These are phyloP conservation scores for Pyrrhia umbra DNA, from an alignment of 2,888 invertebrate genomes.

Conservation along the genomic window DNA sequence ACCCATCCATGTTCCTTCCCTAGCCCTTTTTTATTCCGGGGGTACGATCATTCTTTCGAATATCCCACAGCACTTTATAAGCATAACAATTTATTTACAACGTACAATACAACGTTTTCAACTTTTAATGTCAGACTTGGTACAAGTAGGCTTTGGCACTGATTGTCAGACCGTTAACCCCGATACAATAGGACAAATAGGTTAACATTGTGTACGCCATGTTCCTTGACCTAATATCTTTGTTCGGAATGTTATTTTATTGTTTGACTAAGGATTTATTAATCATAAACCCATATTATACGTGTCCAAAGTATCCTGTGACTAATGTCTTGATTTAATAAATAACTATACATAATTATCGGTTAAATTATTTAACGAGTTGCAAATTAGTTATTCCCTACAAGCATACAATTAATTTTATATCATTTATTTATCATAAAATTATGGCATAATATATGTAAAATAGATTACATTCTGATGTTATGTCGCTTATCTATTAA, in stretches of 20 bases:
- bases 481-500: too few species aligned
- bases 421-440: not conserved
- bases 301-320: not conserved
- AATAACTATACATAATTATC: not conserved
- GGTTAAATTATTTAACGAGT: not conserved
- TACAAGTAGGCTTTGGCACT: slow-evolving; percentile 31
- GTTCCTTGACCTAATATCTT: slow-evolving; percentile 32
- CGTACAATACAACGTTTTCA: slow-evolving; percentile 4
- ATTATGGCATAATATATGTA: too few species aligned
- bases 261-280: slow-evolving; percentile 20
- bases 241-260: slow-evolving; percentile 7
- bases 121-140: slow-evolving; percentile 4
- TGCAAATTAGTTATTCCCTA: too few species aligned
- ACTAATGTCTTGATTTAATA: too few species aligned
- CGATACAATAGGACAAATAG: slow-evolving; percentile 25
- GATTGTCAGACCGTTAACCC: slow-evolving; percentile 39
- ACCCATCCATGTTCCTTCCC: too few species aligned
- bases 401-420: not conserved
- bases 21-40: too few species aligned
- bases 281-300: not conserved
- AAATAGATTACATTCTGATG: too few species aligned
- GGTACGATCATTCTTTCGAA: too few species aligned
- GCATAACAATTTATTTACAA: not conserved
- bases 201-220: slow-evolving; percentile 5
- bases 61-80: too few species aligned